Evolutionary conservation across 2,888 invertebrate species (phyloP), one percentile per base, ranked within the genome.

Genomic region (Crocallis elinguaria): DNA sequence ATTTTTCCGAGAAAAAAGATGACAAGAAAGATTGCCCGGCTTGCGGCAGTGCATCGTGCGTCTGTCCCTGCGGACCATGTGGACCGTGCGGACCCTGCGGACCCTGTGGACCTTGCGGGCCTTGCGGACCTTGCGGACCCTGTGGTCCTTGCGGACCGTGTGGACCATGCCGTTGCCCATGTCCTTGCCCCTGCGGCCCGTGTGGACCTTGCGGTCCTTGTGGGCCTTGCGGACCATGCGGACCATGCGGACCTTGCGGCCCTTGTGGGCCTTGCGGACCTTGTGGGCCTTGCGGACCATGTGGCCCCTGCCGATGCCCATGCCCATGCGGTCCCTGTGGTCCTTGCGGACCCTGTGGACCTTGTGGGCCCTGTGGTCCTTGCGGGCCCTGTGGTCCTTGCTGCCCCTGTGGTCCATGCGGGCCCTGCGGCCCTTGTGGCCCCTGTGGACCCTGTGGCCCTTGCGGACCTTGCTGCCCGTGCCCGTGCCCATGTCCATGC

Each of bases 1-100:
- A 29, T 35, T 87, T 67, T 52, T 67, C 77, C 14, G 77, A 77
- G 7, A 79, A 82, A 64, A 82, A 82, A 52, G 73, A 73, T 1
- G 46, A 57, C 19, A 75, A 73, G 59, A 71, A 62, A 53, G 67
- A 45, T 2, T 56, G 33, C 33, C 48, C 14, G 21, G 6, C 42
- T 17, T n/a, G 41, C 11, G 32, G 23, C 11, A 67, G 65, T 45
- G 64, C 69, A 9, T 49, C 73, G 0, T 72, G 70, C 35, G 66
- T 72, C 0, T 46, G 52, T 23, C 72, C 71, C 0, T 72, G 71
- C 19, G 67, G 74, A 4, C 70, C 67, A 0, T 74, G 75, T 5
- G 66, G 75, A n/a, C 43, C 43, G 0, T 43, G 43, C 5, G 43
- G 23, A 13, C 43, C 43, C 0, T 68, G 69, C 0, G 49, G 49